phyloP scores from a whole-genome alignment of 2,888 invertebrate species.

The Apantesis nais region DNA sequence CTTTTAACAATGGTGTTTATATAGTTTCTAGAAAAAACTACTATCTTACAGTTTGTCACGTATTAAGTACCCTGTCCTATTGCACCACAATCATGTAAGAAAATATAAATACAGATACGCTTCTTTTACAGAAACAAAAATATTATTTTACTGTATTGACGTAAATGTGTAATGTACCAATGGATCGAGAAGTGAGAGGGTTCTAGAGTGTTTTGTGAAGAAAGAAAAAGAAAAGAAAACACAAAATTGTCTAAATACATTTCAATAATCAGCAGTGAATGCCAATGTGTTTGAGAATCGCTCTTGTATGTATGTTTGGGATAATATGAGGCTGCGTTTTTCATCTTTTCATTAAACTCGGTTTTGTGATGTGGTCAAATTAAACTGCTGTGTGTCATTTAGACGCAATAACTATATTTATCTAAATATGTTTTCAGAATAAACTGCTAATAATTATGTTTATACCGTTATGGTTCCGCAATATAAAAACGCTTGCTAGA shows the following conservation, averaged over 20 bases:
- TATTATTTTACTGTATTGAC: neutral
- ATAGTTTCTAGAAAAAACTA: too few species aligned
- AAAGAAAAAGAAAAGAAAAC: neutral
- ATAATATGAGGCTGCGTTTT: neutral
- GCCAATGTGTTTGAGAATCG: neutral
- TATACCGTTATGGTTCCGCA: neutral
- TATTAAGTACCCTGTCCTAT: neutral
- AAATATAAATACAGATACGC: neutral
- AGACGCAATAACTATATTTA: neutral
- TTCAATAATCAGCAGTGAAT: neutral
- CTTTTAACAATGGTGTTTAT: too few species aligned
- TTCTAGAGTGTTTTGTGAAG: neutral
- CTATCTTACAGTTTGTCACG: neutral
- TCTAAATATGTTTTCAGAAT: neutral
- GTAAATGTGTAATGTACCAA: neutral
- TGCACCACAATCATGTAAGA: neutral
- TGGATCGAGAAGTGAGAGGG: neutral
- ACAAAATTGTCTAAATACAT: neutral
- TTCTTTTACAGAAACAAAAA: neutral
- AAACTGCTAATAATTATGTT: neutral
- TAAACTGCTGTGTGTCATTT: neutral
- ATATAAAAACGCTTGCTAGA: neutral
- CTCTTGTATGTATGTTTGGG: neutral
- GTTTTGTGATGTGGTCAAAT: neutral
- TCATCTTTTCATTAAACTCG: neutral